phyloP scores from a whole-genome alignment of 2,888 invertebrate species.

The Conistra vaccinii region DNA sequence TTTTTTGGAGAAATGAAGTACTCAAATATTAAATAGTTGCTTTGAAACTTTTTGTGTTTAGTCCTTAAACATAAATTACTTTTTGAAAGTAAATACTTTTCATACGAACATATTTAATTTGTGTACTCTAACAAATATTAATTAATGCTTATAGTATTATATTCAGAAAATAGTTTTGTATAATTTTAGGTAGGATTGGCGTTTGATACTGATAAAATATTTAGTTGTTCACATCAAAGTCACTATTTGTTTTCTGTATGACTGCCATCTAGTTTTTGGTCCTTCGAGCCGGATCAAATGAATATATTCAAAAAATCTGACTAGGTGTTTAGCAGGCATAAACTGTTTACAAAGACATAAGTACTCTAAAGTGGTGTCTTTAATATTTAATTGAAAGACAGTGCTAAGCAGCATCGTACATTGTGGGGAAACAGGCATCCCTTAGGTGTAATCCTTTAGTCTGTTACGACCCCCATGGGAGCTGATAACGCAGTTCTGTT shows the following conservation, averaged over 20 bases:
- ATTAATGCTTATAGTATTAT: not conserved
- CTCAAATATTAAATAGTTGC: slow-evolving; percentile 34
- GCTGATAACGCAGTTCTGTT: slow-evolving; percentile 55
- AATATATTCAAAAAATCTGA: not conserved
- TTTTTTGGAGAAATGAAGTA: slow-evolving; percentile 31
- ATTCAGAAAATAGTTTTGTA: not conserved
- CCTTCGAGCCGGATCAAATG: slow-evolving; percentile 11
- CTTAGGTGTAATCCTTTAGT: slow-evolving; percentile 52
- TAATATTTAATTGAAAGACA: slow-evolving; percentile 49
- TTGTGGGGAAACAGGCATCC: slow-evolving; percentile 33
- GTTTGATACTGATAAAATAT: not conserved
- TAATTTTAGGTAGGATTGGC: not conserved
- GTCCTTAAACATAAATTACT: slow-evolving; percentile 22
- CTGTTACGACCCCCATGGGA: slow-evolving; percentile 48
- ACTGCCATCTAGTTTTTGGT: not conserved
- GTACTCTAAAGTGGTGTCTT: slow-evolving; percentile 22
- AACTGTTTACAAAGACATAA: slow-evolving; percentile 12
- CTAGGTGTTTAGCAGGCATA: not conserved
- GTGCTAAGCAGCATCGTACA: slow-evolving; percentile 32
- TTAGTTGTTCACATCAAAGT: not conserved
- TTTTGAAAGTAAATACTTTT: slow-evolving; percentile 11
- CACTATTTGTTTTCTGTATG: not conserved
- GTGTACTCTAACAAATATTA: not conserved
- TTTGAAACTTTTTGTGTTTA: slow-evolving; percentile 25
- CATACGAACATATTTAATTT: slow-evolving; percentile 10